Percentiles rank a stretch among this genome's conserved stretches.
These are phyloP conservation scores for Gymnothorax javanicus DNA, from an alignment of 2,797 vertebrate genomes.

Conservation along the genomic window DNA sequence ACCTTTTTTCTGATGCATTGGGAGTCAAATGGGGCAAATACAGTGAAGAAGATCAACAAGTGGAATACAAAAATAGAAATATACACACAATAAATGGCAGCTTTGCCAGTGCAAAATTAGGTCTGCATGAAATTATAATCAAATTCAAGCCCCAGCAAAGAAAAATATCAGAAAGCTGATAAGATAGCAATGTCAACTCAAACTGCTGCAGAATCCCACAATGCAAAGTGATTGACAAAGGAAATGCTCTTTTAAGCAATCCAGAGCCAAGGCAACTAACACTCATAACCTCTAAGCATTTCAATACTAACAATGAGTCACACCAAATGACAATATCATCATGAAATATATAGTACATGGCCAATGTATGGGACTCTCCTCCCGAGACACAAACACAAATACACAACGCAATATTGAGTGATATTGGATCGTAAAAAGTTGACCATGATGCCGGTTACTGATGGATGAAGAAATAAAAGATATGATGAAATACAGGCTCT, in stretches of 20 bases:
- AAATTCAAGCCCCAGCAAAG: neutral
- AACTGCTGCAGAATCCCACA: too few species aligned
- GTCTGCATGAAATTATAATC: neutral
- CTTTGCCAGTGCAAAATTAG: neutral
- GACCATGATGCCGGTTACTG: neutral
- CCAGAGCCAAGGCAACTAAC: neutral
- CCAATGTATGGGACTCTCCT: neutral
- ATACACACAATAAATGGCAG: neutral
- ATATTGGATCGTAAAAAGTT: neutral
- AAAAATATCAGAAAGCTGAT: neutral
- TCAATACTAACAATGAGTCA: neutral
- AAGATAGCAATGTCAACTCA: neutral
- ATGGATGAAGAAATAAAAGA: neutral
- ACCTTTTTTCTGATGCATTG: neutral
- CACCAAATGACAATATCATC: neutral
- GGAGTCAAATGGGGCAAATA: neutral
- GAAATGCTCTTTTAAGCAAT: neutral
- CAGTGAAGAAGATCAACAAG: neutral
- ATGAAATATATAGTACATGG: neutral
- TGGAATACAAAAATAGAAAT: neutral
- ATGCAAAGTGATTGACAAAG: neutral
- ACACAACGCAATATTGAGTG: neutral
- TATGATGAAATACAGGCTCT: neutral
- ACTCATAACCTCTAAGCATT: neutral
- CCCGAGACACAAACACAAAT: neutral